Conservation (phyloP, 2,113 vertebrate genomes). For the Peucedramus taeniatus region DNA sequence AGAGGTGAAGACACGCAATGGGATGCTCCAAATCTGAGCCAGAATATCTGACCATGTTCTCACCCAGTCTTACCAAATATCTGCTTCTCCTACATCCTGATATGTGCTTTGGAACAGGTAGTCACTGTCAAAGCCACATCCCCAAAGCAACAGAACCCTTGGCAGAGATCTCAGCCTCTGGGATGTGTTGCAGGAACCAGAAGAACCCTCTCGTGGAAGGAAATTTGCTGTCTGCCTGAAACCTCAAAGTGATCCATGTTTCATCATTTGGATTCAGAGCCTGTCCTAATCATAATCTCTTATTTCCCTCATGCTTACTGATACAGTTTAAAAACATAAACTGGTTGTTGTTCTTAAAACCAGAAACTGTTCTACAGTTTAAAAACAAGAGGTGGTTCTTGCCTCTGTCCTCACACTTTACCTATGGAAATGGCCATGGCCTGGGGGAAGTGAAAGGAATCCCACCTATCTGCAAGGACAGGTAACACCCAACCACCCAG, state of each 20-base stretch:
- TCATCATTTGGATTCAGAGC: not conserved
- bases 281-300: not conserved
- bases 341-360: not conserved
- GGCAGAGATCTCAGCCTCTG: not conserved
- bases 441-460: not conserved
- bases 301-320: not conserved
- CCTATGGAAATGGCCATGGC: not conserved
- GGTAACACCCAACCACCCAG: not conserved
- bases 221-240: not conserved
- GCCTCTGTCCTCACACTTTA: not conserved
- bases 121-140: not conserved
- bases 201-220: accelerated
- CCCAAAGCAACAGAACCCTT: not conserved
- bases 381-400: not conserved
- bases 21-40: not conserved
- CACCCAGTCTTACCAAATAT: not conserved
- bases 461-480: not conserved
- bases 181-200: not conserved
- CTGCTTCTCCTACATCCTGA: not conserved
- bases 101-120: not conserved
- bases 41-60: not conserved
- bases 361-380: not conserved
- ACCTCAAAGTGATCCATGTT: not conserved
- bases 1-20: not conserved
- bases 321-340: not conserved